These are phyloP conservation scores for Tipula helvola DNA, from an alignment of 2,888 invertebrate species.

Conservation along the genomic window DNA sequence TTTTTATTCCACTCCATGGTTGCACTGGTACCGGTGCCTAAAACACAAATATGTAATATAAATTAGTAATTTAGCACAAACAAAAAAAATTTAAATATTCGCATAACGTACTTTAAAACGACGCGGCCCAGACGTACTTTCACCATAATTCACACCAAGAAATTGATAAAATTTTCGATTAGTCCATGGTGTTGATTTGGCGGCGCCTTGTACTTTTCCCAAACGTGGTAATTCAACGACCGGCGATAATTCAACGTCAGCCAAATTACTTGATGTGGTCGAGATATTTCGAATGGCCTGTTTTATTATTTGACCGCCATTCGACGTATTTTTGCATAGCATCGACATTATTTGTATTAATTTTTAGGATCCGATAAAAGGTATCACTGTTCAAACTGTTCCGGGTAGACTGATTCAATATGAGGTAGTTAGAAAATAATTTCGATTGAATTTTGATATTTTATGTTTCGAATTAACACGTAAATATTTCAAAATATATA, in stretches of 20 bases:
- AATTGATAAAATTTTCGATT: slow-evolving; percentile 27
- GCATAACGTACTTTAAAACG: slow-evolving; percentile 25
- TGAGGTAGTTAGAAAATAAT: not conserved
- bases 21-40: slow-evolving; percentile 26
- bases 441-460: not conserved
- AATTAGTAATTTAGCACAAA: not conserved
- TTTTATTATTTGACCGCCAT: not conserved
- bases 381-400: not conserved
- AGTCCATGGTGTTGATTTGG: slow-evolving; percentile 26
- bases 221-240: slow-evolving; percentile 24
- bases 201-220: slow-evolving; percentile 25
- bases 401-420: not conserved
- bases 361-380: not conserved
- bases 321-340: not conserved
- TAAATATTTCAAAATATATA: not conserved
- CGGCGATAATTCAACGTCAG: not conserved
- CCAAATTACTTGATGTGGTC: not conserved
- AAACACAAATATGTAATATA: not conserved
- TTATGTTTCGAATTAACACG: not conserved
- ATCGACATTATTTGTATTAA: not conserved
- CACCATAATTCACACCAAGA: slow-evolving; percentile 31
- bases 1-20: slow-evolving; percentile 26
- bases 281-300: not conserved
- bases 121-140: slow-evolving; percentile 25
- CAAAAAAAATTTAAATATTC: not conserved